These are phyloP conservation scores for Sitophilus oryzae DNA, from an alignment of 1,140 invertebrate species.

Conservation along the genomic window DNA sequence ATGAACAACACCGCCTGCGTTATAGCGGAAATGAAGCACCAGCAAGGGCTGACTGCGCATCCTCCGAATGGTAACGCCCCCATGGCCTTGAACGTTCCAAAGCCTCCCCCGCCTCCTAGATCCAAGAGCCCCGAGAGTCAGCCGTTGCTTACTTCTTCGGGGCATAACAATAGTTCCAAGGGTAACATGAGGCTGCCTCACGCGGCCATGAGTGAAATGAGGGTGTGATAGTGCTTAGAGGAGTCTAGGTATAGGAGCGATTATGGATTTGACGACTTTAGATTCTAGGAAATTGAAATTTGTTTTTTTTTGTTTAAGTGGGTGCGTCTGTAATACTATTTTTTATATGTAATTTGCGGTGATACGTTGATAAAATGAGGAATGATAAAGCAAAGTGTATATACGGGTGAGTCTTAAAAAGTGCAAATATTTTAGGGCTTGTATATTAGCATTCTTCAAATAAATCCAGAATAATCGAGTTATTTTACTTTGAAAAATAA, in stretches of 20 bases:
- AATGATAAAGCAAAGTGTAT: too few relatives aligned
- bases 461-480: too few relatives aligned
- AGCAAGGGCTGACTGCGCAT: slow-evolving; percentile 49
- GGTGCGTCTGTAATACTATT: background rate
- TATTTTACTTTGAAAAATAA: too few relatives aligned
- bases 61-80: slow-evolving; percentile 51
- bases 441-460: too few relatives aligned
- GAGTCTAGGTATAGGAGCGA: slow-evolving; percentile 7
- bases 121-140: slow-evolving; percentile 54
- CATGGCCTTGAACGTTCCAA: slow-evolving; percentile 52
- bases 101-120: slow-evolving; percentile 52
- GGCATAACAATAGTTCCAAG: slow-evolving; percentile 32
- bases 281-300: slow-evolving; percentile 1
- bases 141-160: slow-evolving; percentile 47
- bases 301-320: background rate
- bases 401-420: too few relatives aligned
- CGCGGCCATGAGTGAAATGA: slow-evolving; percentile 74
- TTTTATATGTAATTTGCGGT: background rate
- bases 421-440: too few relatives aligned
- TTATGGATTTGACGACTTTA: slow-evolving; percentile 10
- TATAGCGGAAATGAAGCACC: slow-evolving; percentile 49
- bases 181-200: slow-evolving; percentile 58
- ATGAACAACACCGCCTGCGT: slow-evolving; percentile 50
- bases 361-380: too few relatives aligned
- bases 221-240: slow-evolving; percentile 61